Base-by-base conservation (phyloP, 2,888 invertebrate species). In the Melanophora roralis region DNA sequence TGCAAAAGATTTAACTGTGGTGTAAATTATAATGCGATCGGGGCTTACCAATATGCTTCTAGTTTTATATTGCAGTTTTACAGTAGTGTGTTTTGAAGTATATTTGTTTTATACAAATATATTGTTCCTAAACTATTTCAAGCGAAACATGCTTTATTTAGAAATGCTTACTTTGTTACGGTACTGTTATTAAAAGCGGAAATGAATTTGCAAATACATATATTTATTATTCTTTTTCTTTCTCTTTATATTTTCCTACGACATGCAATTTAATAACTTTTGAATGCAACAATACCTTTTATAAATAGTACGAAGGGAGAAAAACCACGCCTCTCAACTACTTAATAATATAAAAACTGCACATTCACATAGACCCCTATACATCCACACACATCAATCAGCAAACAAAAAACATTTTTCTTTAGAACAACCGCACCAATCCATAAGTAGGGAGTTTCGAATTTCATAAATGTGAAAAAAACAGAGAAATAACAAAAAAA, bases 401-500 rank as follows among this genome's bases (percentile, higher is more conserved):
- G 32, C 1, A 19, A 38, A 55, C 16, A 32, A 34, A 57, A 40
- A 36, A 38, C 12, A 43, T 38, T 62, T 1, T 64, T 69, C 62
- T 64, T 76, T 57, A 69, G 34, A 57, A 40, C 49, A 59, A 78
- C 81, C 74, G 83, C 77, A 79, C 80, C 82, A 78, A 80, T 78
- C 64, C 76, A 78, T 80, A 78, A 74, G 64, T 81, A 78, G 80
- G 80, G 80, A 77, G 80, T 81, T 81, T 83, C 83, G 51, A 79
- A 78, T 83, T 83, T 83, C 82, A 77, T 67, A 51, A 36, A 49
- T 21, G 47, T 16, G 5, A 47, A 69, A 64, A 57, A 21, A 32
- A 5, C 53, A n/a, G n/a, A 47, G 36, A 21, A 65, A 51, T 36
- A 78, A 73, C 49, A 68, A 51, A 47, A 60, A 60, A 14, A 69